Evolutionary conservation across 1,140 invertebrate genomes (phyloP), one percentile per base, ranked within the genome.

Genomic region (Zaprionus tsacasi): DNA sequence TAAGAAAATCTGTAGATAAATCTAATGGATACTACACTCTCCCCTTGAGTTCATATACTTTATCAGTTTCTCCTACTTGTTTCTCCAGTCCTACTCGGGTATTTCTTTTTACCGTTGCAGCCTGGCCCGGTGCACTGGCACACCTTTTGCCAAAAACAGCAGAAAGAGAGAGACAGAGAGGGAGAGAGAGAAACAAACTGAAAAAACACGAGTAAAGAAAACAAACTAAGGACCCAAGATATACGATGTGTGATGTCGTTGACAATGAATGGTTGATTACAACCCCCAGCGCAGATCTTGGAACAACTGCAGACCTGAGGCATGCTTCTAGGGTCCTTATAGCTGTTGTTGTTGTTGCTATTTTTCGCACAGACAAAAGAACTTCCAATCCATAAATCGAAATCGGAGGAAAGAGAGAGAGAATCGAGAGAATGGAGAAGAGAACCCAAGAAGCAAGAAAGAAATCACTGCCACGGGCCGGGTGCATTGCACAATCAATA

Each of bases 181-280:
- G 6, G 38, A 30, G 25, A 40, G 54, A 70, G 43, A 40, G 25
- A 54, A 50, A 40, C 61, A 40, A 65, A 66, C 54, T 66, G 64
- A 56, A 59, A 66, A 58, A 78, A 89, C 70, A 64, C 68, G 74
- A 90, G 64, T 68, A 86, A 91, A 72, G 71, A 82, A 81, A 81
- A 91, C 80, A 82, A 90, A 82, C 87, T 74, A 57, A 70, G 57
- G 67, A 13, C 68, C 63, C 74, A 80, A 77, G 87, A 90, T 91
- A 90, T 89, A 91, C 77, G 91, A 92, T 92, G 91, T 92, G 91
- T 92, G 87, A 92, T 92, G 75, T 86, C 85, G 91, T 91, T 92
- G 91, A 92, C 91, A 92, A 92, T 91, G 82, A 91, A 90, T 81
- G 79, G 78, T 81, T 89, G 86, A 89, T 89, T 89, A 71, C 81